Percentiles rank a stretch among this genome's conserved stretches.
Evolutionary conservation across 2,888 invertebrate genomes (phyloP).

Genomic region (Sussaba pulchella): DNA sequence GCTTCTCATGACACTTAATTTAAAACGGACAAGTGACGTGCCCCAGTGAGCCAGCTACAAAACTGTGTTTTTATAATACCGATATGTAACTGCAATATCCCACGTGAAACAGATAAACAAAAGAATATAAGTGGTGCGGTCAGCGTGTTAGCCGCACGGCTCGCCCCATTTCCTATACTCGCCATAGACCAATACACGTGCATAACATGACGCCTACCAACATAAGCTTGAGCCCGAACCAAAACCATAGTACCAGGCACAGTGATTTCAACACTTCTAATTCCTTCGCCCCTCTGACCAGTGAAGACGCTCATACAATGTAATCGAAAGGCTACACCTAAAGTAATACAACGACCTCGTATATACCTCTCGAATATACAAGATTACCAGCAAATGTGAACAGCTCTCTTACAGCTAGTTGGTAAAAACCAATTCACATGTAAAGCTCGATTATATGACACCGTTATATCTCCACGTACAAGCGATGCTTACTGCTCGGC

Average conservation of each 20-base stretch:
- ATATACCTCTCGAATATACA: constrained; percentile 37
- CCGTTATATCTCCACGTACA: background rate
- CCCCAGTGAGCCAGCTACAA: background rate
- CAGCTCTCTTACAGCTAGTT: constrained; percentile 15
- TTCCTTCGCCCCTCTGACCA: constrained; percentile 8
- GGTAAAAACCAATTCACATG: constrained; percentile 18
- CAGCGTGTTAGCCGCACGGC: constrained; percentile 8
- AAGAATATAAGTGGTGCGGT: constrained; percentile 1
- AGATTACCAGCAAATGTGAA: constrained; percentile 25
- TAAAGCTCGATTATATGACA: background rate
- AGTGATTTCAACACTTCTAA: constrained; percentile 16
- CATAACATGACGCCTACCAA: constrained; percentile 8
- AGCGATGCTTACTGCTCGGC: constrained; percentile 30
- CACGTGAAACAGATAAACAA: background rate
- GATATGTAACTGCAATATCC: background rate
- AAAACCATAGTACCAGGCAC: background rate
- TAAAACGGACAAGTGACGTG: constrained; percentile 11
- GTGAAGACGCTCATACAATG: background rate
- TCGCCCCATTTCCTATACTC: constrained; percentile 7
- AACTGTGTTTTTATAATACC: background rate
- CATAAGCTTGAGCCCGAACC: background rate
- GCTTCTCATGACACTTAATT: background rate
- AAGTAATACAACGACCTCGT: constrained; percentile 23
- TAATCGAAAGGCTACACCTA: background rate
- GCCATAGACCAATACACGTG: constrained; percentile 9